Percentiles rank a stretch among this genome's conserved stretches.
phyloP scores from a whole-genome alignment of 2,888 invertebrate species.

The Cheilosia pagana region DNA sequence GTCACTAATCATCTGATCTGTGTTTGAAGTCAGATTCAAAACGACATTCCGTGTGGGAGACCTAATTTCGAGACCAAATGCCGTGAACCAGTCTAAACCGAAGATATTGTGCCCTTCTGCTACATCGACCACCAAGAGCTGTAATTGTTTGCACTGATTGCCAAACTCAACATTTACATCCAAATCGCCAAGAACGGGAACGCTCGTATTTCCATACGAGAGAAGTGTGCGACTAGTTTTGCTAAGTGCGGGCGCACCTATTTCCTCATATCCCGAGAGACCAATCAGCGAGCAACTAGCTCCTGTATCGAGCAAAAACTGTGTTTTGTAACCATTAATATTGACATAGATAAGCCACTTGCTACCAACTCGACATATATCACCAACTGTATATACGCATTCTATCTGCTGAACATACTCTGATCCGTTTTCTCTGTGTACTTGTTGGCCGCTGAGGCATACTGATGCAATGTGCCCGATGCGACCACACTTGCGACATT shows the following conservation, averaged over 20 bases:
- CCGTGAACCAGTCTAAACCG: conserved; percentile 26
- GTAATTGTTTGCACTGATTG: background rate
- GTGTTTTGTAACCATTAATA: background rate
- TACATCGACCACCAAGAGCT: conserved; percentile 8
- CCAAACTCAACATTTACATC: conserved; percentile 1
- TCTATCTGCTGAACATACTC: too few relatives aligned
- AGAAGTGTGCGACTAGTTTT: conserved; percentile 23
- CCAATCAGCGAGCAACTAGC: conserved; percentile 29
- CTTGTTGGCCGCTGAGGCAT: background rate
- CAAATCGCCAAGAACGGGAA: conserved; percentile 9
- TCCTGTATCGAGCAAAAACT: conserved; percentile 30
- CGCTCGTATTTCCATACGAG: conserved; percentile 8
- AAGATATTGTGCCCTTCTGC: conserved; percentile 18
- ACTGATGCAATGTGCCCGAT: conserved; percentile 12
- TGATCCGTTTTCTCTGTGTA: too few relatives aligned
- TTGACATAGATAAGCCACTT: too few relatives aligned
- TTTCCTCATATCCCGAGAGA: background rate
- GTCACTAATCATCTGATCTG: background rate
- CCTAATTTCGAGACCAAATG: conserved; percentile 19
- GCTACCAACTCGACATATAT: too few relatives aligned
- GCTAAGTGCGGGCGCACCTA: background rate
- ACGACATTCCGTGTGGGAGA: background rate
- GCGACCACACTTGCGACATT: conserved; percentile 11
- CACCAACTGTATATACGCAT: too few relatives aligned
- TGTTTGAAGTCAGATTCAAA: conserved; percentile 2